Evolutionary conservation across 1,140 invertebrate genomes (phyloP).

Genomic region (Lithobius niger): DNA sequence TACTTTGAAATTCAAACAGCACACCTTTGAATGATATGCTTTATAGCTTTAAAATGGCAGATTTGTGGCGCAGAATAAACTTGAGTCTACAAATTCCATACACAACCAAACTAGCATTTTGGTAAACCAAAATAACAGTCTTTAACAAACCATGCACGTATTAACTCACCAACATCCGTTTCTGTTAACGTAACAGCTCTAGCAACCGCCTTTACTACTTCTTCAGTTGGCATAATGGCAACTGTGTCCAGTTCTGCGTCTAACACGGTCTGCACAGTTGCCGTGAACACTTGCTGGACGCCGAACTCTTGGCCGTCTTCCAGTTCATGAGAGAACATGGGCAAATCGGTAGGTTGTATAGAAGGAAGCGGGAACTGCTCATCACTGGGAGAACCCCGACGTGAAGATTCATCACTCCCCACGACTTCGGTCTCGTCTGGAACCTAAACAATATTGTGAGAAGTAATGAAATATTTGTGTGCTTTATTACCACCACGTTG

Average conservation of each 20-base stretch:
- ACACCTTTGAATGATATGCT: too few species aligned
- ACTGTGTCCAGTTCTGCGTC: slow-evolving; percentile 63
- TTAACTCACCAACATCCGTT: slow-evolving; percentile 57
- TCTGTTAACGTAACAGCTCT: slow-evolving; percentile 76
- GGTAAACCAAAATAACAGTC: too few species aligned
- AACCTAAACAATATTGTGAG: neutral
- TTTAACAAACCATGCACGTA: too few species aligned
- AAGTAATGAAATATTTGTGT: too few species aligned
- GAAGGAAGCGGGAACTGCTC: neutral
- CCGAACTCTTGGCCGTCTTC: neutral
- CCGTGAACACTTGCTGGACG: slow-evolving; percentile 61
- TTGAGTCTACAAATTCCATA: too few species aligned
- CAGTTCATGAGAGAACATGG: neutral
- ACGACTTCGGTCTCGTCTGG: slow-evolving; percentile 1
- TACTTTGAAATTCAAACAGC: too few species aligned
- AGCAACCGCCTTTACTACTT: slow-evolving; percentile 62
- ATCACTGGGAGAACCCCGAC: neutral
- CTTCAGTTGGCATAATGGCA: slow-evolving; percentile 67
- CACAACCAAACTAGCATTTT: too few species aligned
- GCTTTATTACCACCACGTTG: too few species aligned
- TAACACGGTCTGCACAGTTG: slow-evolving; percentile 73
- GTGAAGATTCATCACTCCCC: slow-evolving; percentile 5
- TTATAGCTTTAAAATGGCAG: too few species aligned
- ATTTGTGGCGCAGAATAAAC: too few species aligned
- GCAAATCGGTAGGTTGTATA: neutral